phyloP scores from a whole-genome alignment of 2,888 invertebrate species.

The Protophormia terraenovae region DNA sequence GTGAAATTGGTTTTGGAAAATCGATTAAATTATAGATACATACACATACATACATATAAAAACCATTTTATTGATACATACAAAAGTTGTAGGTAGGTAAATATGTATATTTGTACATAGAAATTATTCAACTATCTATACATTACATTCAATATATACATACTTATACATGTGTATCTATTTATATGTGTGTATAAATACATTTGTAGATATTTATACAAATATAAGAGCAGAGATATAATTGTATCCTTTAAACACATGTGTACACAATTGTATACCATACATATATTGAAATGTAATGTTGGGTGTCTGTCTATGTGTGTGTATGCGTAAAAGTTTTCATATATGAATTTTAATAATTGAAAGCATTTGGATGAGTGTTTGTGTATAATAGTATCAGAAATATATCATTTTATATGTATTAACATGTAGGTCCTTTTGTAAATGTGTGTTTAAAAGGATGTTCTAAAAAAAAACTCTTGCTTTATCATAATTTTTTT shows the following conservation, averaged over 20 bases:
- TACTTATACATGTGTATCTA: not conserved
- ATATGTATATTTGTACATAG: not conserved
- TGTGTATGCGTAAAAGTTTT: not conserved
- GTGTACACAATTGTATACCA: not conserved
- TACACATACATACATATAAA: not conserved
- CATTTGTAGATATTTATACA: not conserved
- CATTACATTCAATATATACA: constrained; percentile 3
- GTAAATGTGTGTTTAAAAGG: not conserved
- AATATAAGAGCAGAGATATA: constrained; percentile 2
- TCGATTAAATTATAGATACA: constrained; percentile 76
- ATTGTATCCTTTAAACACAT: constrained; percentile 43
- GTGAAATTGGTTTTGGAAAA: constrained; percentile 79
- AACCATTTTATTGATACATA: no score
- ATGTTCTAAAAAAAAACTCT: not conserved
- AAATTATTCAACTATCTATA: constrained; percentile 34
- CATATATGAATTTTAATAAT: not conserved
- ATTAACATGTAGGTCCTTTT: not conserved
- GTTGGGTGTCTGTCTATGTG: not conserved
- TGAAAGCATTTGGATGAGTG: not conserved
- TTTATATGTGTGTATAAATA: not conserved
- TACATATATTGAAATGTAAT: no score
- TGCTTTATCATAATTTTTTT: not conserved
- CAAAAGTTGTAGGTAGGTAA: not conserved
- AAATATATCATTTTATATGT: not conserved
- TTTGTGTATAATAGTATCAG: not conserved